phyloP scores from a whole-genome alignment of 1,140 invertebrate genomes.

The Temnothorax curvispinosus region DNA sequence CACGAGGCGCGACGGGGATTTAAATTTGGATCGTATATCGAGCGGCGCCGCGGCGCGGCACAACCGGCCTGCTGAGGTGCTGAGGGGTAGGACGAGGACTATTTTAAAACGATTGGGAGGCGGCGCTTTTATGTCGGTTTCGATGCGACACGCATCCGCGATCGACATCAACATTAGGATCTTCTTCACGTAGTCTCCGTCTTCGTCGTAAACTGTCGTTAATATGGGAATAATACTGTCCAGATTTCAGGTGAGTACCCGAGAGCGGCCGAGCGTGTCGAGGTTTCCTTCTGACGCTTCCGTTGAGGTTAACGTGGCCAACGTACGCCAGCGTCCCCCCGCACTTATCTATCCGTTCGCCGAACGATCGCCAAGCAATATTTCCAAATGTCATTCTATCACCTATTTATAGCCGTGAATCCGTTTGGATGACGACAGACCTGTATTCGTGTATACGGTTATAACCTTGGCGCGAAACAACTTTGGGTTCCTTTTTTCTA shows the following conservation, averaged over 20 bases:
- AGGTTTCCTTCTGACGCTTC: background rate
- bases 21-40: conserved; percentile 63
- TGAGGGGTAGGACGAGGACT: conserved; percentile 31
- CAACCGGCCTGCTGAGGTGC: background rate
- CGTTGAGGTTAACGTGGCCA: conserved; percentile 51
- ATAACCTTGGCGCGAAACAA: conserved; percentile 38
- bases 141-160: background rate
- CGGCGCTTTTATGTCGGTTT: conserved; percentile 55
- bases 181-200: background rate
- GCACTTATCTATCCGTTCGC: background rate
- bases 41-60: background rate
- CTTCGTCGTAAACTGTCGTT: background rate
- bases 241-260: conserved; percentile 82
- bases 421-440: background rate
- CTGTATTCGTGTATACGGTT: conserved; percentile 16
- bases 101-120: conserved; percentile 67
- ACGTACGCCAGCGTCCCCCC: background rate
- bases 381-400: conserved; percentile 47
- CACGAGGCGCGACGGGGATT: conserved; percentile 58
- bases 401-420: conserved; percentile 29
- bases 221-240: conserved; percentile 83
- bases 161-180: background rate
- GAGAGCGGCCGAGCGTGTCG: background rate
- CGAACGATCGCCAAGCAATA: conserved; percentile 20
- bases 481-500: background rate